Conservation (phyloP, 2,888 invertebrate species). For the Bombylius major region DNA sequence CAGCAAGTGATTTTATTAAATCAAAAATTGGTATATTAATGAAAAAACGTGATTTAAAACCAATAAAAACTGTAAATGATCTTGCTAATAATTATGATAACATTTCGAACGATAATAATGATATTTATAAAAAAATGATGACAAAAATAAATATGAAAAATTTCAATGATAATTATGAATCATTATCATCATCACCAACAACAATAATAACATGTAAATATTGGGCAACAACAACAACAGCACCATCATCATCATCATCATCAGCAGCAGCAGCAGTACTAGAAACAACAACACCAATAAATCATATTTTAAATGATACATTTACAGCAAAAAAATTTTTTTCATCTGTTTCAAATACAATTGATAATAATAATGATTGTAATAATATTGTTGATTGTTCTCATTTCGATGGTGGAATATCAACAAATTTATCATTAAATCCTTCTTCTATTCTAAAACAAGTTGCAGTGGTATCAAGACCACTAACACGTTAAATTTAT, state of each 20-base stretch:
- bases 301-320: background rate
- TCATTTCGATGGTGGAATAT: constrained; percentile 10
- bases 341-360: too few species aligned
- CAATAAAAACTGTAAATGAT: too few species aligned
- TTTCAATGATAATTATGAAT: constrained; percentile 1
- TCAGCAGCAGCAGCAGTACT: background rate
- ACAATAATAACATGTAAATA: constrained; percentile 29
- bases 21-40: constrained; percentile 4
- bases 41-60: constrained; percentile 3
- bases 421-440: constrained; percentile 15
- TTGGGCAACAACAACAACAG: constrained; percentile 20
- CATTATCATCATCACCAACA: constrained; percentile 6
- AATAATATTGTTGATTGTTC: background rate
- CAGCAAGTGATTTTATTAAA: background rate
- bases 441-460: constrained; percentile 26
- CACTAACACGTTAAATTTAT: constrained; percentile 23
- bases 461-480: constrained; percentile 26
- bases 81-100: background rate
- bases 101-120: constrained; percentile 8
- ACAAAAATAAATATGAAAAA: constrained; percentile 3
- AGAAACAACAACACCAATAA: background rate
- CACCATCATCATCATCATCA: background rate
- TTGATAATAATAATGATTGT: constrained; percentile 13
- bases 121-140: background rate
- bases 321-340: background rate